phyloP scores from a whole-genome alignment of 1,140 invertebrate species.

The Drosophila ficusphila region DNA sequence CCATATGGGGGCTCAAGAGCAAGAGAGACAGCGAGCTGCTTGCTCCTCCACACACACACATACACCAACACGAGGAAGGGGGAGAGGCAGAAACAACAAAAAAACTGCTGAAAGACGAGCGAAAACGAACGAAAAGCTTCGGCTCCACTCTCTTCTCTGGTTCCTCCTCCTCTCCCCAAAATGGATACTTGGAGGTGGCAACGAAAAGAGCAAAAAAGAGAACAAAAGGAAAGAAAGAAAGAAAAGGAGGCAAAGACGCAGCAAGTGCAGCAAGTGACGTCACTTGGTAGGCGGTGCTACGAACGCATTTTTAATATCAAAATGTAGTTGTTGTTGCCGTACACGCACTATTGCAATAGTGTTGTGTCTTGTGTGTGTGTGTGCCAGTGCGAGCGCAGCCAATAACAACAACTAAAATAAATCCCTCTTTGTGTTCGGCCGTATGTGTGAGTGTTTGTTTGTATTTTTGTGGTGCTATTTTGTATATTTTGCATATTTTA shows the following conservation, averaged over 20 bases:
- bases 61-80: constrained; percentile 1
- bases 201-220: constrained; percentile 42
- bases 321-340: constrained; percentile 16
- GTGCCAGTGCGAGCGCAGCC: constrained; percentile 50
- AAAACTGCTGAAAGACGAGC: constrained; percentile 25
- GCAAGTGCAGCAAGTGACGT: constrained; percentile 64
- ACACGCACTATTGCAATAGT: constrained; percentile 26
- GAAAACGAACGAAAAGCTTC: constrained; percentile 41
- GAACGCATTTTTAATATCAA: constrained; percentile 78
- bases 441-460: constrained; percentile 20
- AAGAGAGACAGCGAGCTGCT: constrained; percentile 66
- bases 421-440: constrained; percentile 16
- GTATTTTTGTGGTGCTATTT: constrained; percentile 40
- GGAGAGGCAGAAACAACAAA: constrained; percentile 20
- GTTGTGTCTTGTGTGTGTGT: constrained; percentile 29
- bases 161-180: not conserved
- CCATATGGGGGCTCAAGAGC: constrained; percentile 8
- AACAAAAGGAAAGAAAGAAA: constrained; percentile 34
- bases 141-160: constrained; percentile 44
- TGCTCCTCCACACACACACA: constrained; percentile 44
- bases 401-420: constrained; percentile 80
- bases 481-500: constrained; percentile 80
- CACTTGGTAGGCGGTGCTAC: constrained; percentile 71
- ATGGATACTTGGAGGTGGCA: constrained; percentile 18
- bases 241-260: constrained; percentile 60